A percentile compares a stretch with the other conserved stretches of the same genome.
These are phyloP conservation scores for Benthosema pterotum DNA, from an alignment of 2,797 vertebrate species.

Conservation along the genomic window DNA sequence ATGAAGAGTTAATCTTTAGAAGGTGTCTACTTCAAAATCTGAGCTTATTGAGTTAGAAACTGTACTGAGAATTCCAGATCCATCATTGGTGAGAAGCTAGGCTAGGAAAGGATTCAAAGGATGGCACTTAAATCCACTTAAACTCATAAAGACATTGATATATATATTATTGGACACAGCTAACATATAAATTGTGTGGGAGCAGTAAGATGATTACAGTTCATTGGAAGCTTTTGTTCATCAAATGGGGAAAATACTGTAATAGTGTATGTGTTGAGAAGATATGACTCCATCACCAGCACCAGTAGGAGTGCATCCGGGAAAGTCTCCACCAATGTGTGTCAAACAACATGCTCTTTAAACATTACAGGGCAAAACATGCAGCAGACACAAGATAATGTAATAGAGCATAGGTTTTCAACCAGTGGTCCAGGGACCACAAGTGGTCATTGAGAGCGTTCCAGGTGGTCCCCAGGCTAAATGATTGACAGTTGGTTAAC, in stretches of 20 bases:
- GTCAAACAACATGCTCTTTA: too few relatives aligned
- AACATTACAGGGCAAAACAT: too few relatives aligned
- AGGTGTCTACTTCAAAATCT: not conserved
- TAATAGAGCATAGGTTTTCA: too few relatives aligned
- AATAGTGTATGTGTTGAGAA: constrained; percentile 12
- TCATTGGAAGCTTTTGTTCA: constrained; percentile 6
- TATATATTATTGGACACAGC: too few relatives aligned
- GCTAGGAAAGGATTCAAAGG: constrained; percentile 14
- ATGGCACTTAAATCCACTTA: constrained; percentile 22
- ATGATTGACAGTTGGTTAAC: too few relatives aligned
- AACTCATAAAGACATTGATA: too few relatives aligned
- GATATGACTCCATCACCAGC: constrained; percentile 57
- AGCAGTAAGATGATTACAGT: constrained; percentile 14
- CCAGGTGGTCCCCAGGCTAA: too few relatives aligned
- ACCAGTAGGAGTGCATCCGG: constrained; percentile 21
- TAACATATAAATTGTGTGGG: constrained; percentile 25
- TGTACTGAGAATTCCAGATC: constrained; percentile 1
- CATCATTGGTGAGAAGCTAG: constrained; percentile 18
- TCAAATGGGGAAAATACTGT: constrained; percentile 20
- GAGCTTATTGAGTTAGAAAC: too few relatives aligned
- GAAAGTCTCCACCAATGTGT: constrained; percentile 5
- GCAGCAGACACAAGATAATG: too few relatives aligned
- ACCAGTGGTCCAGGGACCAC: too few relatives aligned
- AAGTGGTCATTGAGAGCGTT: too few relatives aligned
- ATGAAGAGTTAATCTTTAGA: too few relatives aligned